phyloP scores from a whole-genome alignment of 2,888 invertebrate species.

The Ephialtes manifestator region DNA sequence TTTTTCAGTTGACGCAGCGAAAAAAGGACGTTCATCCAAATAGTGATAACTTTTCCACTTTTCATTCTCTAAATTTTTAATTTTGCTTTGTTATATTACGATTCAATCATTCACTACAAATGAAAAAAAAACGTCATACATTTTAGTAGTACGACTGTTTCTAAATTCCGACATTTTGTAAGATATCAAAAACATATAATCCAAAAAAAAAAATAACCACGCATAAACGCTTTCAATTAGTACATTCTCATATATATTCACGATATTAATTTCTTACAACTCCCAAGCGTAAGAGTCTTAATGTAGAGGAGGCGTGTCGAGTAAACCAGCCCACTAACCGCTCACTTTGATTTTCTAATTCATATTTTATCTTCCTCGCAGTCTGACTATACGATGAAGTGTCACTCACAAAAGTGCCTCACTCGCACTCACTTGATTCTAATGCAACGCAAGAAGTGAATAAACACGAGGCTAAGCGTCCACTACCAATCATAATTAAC shows the following conservation, averaged over 20 bases:
- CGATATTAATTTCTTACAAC: slow-evolving; percentile 29
- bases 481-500: slow-evolving; percentile 66
- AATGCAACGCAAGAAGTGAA: slow-evolving; percentile 31
- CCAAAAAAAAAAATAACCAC: too few relatives aligned
- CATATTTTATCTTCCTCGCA: slow-evolving; percentile 64
- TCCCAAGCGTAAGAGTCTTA: neutral
- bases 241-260: neutral
- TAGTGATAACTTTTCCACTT: too few relatives aligned
- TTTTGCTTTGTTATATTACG: too few relatives aligned
- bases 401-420: slow-evolving; percentile 53
- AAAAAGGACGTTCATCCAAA: too few relatives aligned
- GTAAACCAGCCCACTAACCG: slow-evolving; percentile 56
- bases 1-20: too few relatives aligned
- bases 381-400: slow-evolving; percentile 72
- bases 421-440: neutral
- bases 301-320: slow-evolving; percentile 33
- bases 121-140: too few relatives aligned
- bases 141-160: too few relatives aligned
- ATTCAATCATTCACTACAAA: too few relatives aligned
- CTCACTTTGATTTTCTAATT: slow-evolving; percentile 63
- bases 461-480: slow-evolving; percentile 54
- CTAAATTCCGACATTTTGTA: too few relatives aligned
- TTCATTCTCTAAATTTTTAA: too few relatives aligned
- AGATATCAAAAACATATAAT: too few relatives aligned
- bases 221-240: neutral